Conservation (phyloP, 2,797 vertebrate species). For the Vultur gryphus region DNA sequence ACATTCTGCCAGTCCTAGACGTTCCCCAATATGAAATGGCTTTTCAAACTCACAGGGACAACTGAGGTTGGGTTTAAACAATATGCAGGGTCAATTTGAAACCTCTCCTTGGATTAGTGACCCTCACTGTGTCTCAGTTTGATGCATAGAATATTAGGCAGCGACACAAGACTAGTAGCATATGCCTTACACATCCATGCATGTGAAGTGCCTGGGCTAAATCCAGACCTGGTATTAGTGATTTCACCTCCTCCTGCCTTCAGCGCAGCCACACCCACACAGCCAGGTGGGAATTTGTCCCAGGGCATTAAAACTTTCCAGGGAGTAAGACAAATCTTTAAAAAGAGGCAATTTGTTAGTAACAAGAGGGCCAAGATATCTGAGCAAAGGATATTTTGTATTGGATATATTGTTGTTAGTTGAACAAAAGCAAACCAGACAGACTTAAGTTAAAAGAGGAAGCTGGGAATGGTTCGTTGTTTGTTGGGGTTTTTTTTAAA, state of each 20-base stretch:
- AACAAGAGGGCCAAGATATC: neutral
- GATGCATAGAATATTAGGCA: neutral
- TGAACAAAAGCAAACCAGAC: neutral
- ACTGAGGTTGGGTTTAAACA: neutral
- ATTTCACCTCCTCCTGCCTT: neutral
- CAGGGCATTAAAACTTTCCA: neutral
- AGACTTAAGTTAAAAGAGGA: slow-evolving; percentile 20
- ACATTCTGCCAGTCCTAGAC: neutral
- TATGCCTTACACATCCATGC: neutral
- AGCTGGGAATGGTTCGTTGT: neutral
- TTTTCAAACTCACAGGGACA: neutral
- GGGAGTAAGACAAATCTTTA: neutral
- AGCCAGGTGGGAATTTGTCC: neutral
- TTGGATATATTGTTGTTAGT: neutral
- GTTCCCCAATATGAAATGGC: neutral
- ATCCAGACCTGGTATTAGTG: neutral
- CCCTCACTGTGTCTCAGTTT: neutral
- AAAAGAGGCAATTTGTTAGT: neutral
- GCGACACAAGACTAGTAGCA: neutral
- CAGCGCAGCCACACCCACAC: neutral
- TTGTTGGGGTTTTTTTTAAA: neutral
- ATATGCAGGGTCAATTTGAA: neutral
- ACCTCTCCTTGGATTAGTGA: neutral
- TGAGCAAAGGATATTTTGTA: neutral
- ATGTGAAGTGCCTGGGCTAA: neutral